Conservation (phyloP, 2,797 vertebrate species). For the Pipistrellus pipistrellus region DNA sequence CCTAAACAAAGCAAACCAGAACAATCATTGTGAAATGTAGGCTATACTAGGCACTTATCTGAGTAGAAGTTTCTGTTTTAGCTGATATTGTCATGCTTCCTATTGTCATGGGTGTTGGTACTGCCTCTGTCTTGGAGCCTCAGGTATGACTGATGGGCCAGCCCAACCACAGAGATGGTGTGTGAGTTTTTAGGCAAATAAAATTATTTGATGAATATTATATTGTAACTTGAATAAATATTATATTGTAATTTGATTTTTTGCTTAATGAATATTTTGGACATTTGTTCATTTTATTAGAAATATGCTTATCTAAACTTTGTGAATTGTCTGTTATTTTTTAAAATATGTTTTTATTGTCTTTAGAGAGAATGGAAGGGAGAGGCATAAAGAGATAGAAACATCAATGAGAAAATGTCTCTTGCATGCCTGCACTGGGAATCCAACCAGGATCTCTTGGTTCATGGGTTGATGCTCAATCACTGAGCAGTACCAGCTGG, state of each 20-base stretch:
- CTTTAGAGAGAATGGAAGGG: too few relatives aligned
- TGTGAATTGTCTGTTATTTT: neutral
- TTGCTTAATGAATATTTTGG: neutral
- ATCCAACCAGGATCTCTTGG: too few relatives aligned
- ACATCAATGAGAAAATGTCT: too few relatives aligned
- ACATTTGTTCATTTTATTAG: slow-evolving; percentile 13
- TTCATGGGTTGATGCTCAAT: too few relatives aligned
- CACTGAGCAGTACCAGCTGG: too few relatives aligned
- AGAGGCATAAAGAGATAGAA: too few relatives aligned
- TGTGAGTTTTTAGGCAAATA: neutral
- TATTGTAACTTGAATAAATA: neutral
- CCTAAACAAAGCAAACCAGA: slow-evolving; percentile 30
- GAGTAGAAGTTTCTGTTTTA: neutral
- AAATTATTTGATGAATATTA: neutral
- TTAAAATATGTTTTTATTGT: too few relatives aligned
- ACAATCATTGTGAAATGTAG: neutral
- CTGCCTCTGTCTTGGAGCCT: neutral
- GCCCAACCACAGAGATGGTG: neutral
- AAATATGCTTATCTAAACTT: neutral
- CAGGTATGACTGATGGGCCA: neutral
- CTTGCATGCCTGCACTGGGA: too few relatives aligned
- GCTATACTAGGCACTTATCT: neutral
- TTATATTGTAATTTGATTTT: neutral
- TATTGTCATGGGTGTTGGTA: neutral
- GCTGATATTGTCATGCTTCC: neutral